Evolutionary conservation across 1,140 invertebrate genomes (phyloP).

Genomic region (Plectrocnemia conspersa): DNA sequence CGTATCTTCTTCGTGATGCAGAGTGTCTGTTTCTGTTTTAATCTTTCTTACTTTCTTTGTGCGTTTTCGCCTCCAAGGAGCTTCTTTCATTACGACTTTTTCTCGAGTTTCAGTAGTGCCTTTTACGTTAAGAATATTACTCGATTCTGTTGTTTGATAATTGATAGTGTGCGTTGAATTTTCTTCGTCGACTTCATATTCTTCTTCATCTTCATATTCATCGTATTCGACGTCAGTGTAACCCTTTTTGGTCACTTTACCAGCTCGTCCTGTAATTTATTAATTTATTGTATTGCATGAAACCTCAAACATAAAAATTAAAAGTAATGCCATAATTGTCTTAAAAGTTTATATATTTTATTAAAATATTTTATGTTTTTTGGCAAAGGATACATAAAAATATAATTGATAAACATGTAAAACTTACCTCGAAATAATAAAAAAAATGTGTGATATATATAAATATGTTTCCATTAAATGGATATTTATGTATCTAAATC

Average conservation of each 20-base stretch:
- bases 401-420: no score
- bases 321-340: slow-evolving; percentile 9
- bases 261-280: slow-evolving; percentile 26
- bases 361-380: slow-evolving; percentile 11
- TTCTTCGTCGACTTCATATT: slow-evolving; percentile 7
- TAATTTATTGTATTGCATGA: neutral
- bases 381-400: no score
- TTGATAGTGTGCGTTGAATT: slow-evolving; percentile 11
- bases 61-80: slow-evolving; percentile 34
- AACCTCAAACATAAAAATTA: no score
- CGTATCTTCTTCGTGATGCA: slow-evolving; percentile 35
- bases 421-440: no score
- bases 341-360: slow-evolving; percentile 8
- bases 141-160: slow-evolving; percentile 22
- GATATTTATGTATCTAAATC: no score
- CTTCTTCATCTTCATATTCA: slow-evolving; percentile 19
- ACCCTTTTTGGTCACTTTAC: slow-evolving; percentile 23
- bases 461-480: no score
- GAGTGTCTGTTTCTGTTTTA: neutral
- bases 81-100: slow-evolving; percentile 27
- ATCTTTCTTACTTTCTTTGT: slow-evolving; percentile 20
- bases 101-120: slow-evolving; percentile 30
- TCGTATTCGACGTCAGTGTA: slow-evolving; percentile 22
- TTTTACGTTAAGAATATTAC: slow-evolving; percentile 31
- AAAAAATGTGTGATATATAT: no score